These are phyloP conservation scores for Drosophila repleta DNA, from an alignment of 1,140 invertebrate genomes.

Conservation along the genomic window DNA sequence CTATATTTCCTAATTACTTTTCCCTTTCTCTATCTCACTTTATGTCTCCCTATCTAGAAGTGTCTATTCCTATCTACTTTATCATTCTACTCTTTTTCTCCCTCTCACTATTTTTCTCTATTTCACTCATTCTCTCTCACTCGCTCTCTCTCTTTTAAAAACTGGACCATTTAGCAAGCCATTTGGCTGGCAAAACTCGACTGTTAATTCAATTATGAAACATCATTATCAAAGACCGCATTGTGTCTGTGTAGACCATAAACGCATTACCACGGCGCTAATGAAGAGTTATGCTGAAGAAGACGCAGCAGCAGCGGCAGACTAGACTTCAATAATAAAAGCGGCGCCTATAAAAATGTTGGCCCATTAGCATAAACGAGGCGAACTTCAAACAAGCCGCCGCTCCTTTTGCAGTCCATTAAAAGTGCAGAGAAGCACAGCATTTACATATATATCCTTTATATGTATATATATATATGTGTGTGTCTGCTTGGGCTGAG, in stretches of 20 bases:
- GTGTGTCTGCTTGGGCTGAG: background rate
- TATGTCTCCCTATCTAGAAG: no score
- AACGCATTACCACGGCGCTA: conserved; percentile 71
- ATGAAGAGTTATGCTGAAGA: conserved; percentile 70
- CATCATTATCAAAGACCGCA: conserved; percentile 54
- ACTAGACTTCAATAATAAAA: conserved; percentile 68
- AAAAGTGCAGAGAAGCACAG: conserved; percentile 53
- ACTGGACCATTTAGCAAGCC: background rate
- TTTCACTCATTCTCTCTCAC: background rate
- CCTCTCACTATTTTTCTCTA: background rate
- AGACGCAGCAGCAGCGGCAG: conserved; percentile 4
- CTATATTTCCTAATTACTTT: background rate
- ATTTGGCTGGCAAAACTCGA: conserved; percentile 11
- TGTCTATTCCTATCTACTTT: background rate
- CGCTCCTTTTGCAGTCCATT: conserved; percentile 62
- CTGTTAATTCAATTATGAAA: conserved; percentile 76
- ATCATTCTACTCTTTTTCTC: background rate
- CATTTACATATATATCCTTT: background rate
- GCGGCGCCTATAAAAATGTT: conserved; percentile 56
- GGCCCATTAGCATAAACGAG: conserved; percentile 70
- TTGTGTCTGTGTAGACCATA: conserved; percentile 57
- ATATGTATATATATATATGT: background rate
- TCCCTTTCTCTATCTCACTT: background rate
- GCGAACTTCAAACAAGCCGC: conserved; percentile 32
- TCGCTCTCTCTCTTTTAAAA: background rate